Evolutionary conservation across 2,888 invertebrate genomes (phyloP).

Genomic region (Ormyrus thymus): DNA sequence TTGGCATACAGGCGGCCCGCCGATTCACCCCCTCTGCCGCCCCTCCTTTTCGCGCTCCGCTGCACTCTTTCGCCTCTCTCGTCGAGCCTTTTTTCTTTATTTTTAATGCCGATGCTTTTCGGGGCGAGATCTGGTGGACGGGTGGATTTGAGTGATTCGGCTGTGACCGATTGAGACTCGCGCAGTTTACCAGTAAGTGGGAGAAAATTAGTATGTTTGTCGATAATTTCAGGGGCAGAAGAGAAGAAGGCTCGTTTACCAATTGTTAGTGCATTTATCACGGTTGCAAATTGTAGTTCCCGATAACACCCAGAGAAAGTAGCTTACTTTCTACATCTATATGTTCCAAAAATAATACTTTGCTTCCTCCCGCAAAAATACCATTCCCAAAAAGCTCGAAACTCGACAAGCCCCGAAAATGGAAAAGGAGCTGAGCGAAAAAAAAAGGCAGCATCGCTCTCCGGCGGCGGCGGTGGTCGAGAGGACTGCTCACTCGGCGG

Average conservation of each 20-base stretch:
- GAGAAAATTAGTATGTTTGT: too few relatives aligned
- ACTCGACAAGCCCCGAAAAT: constrained; percentile 19
- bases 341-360: too few relatives aligned
- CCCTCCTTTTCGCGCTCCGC: constrained; percentile 21
- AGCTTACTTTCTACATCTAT: too few relatives aligned
- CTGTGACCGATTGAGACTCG: neutral
- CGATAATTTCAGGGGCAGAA: too few relatives aligned
- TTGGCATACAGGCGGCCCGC: constrained; percentile 65
- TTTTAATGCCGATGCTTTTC: neutral
- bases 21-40: constrained; percentile 34
- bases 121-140: too few relatives aligned
- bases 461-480: neutral
- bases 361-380: too few relatives aligned
- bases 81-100: neutral
- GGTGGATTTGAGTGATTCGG: neutral
- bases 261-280: too few relatives aligned
- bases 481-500: constrained; percentile 44
- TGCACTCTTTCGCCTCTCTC: constrained; percentile 18
- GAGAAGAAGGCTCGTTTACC: too few relatives aligned
- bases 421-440: constrained; percentile 24
- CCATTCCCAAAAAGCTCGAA: neutral
- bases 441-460: constrained; percentile 11
- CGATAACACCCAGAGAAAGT: too few relatives aligned
- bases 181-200: too few relatives aligned
- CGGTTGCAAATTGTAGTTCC: too few relatives aligned